Base-by-base conservation (phyloP, 2,888 invertebrate genomes). In the Azorinus chamasolen region DNA sequence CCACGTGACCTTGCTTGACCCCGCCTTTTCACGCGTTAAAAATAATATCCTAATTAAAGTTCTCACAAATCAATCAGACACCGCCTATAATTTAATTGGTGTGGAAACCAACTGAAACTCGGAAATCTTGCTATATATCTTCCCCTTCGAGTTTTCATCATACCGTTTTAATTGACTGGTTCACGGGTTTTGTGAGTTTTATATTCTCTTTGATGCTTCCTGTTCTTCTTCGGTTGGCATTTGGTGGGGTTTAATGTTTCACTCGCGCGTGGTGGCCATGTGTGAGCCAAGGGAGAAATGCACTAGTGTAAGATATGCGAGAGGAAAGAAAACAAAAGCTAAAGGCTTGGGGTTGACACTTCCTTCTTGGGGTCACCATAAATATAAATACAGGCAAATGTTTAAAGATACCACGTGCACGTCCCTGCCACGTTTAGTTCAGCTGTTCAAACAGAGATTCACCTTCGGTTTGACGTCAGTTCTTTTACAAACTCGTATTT, bases 161-260 rank as follows among this genome's bases (percentile, higher is more conserved):
- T 25, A 18, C 39, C 39, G 37, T 54, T n/a, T 65, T 65, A 72
- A 72, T 65, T 72, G 72, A 61, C 65, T 64, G 54, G 48, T 61
- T 46, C 63, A 27, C 62, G 62, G 63, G 68, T 32, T 24, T 77
- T 57, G 53, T 58, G 71, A 39, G 50, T 43, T 71, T 66, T 71
- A 58, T 54, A 6, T 68, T 27, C 55, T 61, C 24, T 79, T 79
- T 79, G 75, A 79, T 64, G 79, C 68, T 79, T 68, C 79, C 75
- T 68, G 75, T 75, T 32, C 32, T 32, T 32, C 32, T 32, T 32
- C 32, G 32, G 32, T 6, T 32, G 4, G 32, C 32, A 32, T 32
- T 32, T 32, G 32, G 32, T 32, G 5, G 32, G 10, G 32, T 32
- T 32, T 32, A 32, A 32, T 6, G 32, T 32, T 32, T 32, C 32